Evolutionary conservation across 2,888 invertebrate genomes (phyloP).

Genomic region (Bombyx huttoni): DNA sequence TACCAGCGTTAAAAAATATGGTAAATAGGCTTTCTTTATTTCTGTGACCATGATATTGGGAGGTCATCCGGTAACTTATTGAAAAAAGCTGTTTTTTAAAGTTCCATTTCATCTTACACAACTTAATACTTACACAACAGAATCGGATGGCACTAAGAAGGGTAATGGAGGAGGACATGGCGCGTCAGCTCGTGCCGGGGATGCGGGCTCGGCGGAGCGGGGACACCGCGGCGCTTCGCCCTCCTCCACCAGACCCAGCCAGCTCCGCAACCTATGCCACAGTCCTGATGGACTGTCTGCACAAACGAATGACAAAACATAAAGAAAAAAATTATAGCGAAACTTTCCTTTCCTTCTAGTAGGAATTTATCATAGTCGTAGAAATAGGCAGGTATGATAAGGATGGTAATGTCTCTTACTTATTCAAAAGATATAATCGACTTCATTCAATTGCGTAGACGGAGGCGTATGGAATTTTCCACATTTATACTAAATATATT

Average conservation of each 20-base stretch:
- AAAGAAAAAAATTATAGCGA: constrained; percentile 7
- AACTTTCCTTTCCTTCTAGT: constrained; percentile 1
- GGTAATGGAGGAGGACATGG: constrained; percentile 85
- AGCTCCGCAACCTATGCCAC: constrained; percentile 51
- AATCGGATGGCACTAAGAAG: constrained; percentile 80
- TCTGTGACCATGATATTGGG: too few species aligned
- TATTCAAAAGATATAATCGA: too few species aligned
- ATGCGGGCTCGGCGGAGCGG: constrained; percentile 79
- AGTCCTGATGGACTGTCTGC: constrained; percentile 51
- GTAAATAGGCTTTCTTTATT: too few species aligned
- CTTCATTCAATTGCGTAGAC: too few species aligned
- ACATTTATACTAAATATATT: too few species aligned
- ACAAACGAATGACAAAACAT: neutral
- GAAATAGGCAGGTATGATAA: too few species aligned
- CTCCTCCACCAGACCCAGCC: constrained; percentile 56
- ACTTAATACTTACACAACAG: constrained; percentile 79
- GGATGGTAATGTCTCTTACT: too few species aligned
- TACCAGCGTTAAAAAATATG: too few species aligned
- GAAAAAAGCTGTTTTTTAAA: too few species aligned
- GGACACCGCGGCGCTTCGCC: constrained; percentile 77
- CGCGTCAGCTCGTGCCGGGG: constrained; percentile 77
- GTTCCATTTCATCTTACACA: constrained; percentile 59
- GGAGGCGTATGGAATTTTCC: too few species aligned
- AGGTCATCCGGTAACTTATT: too few species aligned
- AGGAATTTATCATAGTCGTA: neutral